Evolutionary conservation across 2,113 vertebrate species (phyloP).

Genomic region (Oryzias celebensis): DNA sequence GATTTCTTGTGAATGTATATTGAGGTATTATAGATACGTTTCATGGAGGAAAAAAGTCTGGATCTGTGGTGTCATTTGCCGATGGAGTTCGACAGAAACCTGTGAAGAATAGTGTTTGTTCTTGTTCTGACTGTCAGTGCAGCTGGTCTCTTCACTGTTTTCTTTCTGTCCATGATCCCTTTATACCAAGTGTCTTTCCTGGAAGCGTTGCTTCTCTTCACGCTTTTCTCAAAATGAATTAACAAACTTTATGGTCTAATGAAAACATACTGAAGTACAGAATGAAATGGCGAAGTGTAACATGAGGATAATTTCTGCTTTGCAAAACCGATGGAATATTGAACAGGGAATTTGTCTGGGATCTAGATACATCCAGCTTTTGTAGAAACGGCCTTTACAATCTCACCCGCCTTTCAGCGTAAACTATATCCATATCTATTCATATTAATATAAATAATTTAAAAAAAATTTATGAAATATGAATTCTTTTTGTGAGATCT

Average conservation of each 20-base stretch:
- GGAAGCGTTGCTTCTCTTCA: slow-evolving; percentile 75
- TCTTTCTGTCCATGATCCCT: slow-evolving; percentile 32
- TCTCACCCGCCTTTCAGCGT: too few relatives aligned
- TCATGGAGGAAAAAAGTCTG: slow-evolving; percentile 46
- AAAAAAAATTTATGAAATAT: too few relatives aligned
- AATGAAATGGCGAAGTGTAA: slow-evolving; percentile 52
- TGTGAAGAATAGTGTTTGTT: slow-evolving; percentile 40
- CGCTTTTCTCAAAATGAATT: slow-evolving; percentile 93
- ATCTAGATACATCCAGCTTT: slow-evolving; percentile 65
- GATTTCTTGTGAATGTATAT: slow-evolving; percentile 52
- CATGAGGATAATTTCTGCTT: slow-evolving; percentile 45
- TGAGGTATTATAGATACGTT: slow-evolving; percentile 29
- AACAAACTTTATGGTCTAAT: slow-evolving; percentile 89
- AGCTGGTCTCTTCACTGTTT: slow-evolving; percentile 47
- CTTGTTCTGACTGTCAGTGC: slow-evolving; percentile 10
- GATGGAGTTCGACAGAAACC: slow-evolving; percentile 48
- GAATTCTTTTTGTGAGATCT: too few relatives aligned
- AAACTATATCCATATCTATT: too few relatives aligned
- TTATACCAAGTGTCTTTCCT: slow-evolving; percentile 8
- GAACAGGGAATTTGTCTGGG: slow-evolving; percentile 69
- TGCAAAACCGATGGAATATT: slow-evolving; percentile 50
- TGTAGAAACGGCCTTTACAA: too few relatives aligned
- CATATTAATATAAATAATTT: too few relatives aligned
- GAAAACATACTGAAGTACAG: too few relatives aligned
- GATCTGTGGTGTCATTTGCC: slow-evolving; percentile 29